Evolutionary conservation across 2,888 invertebrate genomes (phyloP), one percentile per base, ranked within the genome.

Genomic region (Sinelater perroti): DNA sequence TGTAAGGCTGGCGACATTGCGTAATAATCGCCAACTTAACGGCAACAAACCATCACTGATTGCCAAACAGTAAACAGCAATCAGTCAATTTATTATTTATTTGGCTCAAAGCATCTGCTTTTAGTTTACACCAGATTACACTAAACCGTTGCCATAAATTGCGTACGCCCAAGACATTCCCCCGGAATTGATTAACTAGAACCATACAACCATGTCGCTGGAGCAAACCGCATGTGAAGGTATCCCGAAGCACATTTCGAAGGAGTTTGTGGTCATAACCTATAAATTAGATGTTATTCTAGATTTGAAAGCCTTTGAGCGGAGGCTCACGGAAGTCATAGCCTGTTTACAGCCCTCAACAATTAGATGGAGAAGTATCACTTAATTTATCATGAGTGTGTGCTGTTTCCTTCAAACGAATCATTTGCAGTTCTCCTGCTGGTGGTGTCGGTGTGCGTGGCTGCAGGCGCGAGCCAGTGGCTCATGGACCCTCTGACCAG

Each of bases 261-360:
- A 16, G 8, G 31, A 54, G 51, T 56, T 30, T 24, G 42, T 63
- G 59, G 61, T 68, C 67, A 67, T 75, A 75, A 75, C 73, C 74
- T 75, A 75, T 75, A 76, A 73, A 69, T 67, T 70, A 75, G 74
- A 73, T 73, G 69, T 73, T 67, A 68, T 83, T 81, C 73, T 81
- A 93, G 98, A 99, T 85, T 83, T 99, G 69, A 98, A 97, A 80
- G 97, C 97, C 28, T 98, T 98, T 79, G 98, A 99, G 80, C 86
- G 97, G 65, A 87, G 98, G 50, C 82, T 99, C 16, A 98, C 97
- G 0, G 98, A 99, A 83, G 97, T 98, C 10, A 96, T 99, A 74
- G 90, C 93, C 66, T 94, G 95, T 75, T 85, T 97, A 67, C 94
- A 96, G 75, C 98, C 98, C 24, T 89, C 94, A 38, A 96, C 97